A percentile compares a stretch with the other conserved stretches of the same genome.
phyloP scores from a whole-genome alignment of 2,888 invertebrate genomes.

The Hyles lineata region DNA sequence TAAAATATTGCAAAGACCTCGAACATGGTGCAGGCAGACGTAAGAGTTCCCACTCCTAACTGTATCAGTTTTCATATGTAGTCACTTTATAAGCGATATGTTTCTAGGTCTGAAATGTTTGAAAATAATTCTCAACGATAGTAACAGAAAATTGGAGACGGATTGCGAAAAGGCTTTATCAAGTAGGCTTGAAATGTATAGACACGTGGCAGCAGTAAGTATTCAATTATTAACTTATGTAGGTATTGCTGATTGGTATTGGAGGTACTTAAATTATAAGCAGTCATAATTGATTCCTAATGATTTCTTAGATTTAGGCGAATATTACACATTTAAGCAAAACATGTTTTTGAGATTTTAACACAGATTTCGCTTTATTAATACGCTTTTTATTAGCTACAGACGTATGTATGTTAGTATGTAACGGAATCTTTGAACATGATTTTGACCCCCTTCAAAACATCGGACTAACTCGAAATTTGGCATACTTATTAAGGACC shows the following conservation, averaged over 20 bases:
- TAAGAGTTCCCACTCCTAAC: constrained; percentile 76
- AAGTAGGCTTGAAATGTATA: constrained; percentile 95
- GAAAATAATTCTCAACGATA: constrained; percentile 88
- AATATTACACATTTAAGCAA: too few species aligned
- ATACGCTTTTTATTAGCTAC: too few species aligned
- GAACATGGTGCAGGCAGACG: constrained; percentile 96
- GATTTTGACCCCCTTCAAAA: too few species aligned
- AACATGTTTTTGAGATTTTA: too few species aligned
- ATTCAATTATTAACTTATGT: constrained; percentile 30
- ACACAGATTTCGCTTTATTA: too few species aligned
- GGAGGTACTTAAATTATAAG: not conserved
- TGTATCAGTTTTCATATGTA: not conserved
- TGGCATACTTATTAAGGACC: too few species aligned
- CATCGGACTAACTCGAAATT: too few species aligned
- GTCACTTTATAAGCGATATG: constrained; percentile 27
- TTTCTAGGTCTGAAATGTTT: constrained; percentile 91
- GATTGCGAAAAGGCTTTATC: constrained; percentile 93
- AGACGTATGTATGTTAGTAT: too few species aligned
- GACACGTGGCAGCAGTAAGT: constrained; percentile 91
- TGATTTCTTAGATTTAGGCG: too few species aligned
- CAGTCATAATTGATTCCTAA: too few species aligned
- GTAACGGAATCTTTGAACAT: too few species aligned
- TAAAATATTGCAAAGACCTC: constrained; percentile 91
- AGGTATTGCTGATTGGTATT: constrained; percentile 5
- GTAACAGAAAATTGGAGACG: constrained; percentile 88